Evolutionary conservation across 2,888 invertebrate species (phyloP), one percentile per base, ranked within the genome.

Genomic region (Chouioia cunea): DNA sequence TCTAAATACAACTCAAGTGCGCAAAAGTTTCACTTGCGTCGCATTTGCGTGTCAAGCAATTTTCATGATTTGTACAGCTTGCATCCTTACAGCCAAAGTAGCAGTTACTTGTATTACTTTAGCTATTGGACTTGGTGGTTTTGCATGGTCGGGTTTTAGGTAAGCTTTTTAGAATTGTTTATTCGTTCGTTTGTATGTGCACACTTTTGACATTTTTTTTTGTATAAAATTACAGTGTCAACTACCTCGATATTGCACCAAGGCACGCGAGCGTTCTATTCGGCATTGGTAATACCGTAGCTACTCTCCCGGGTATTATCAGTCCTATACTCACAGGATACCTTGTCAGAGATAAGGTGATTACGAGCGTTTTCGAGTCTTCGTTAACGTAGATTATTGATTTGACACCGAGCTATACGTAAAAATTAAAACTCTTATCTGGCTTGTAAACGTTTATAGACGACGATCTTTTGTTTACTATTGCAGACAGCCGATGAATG

Each of bases 231-330:
- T n/a, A n/a, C 18, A 50, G 50, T 12, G 20, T 50, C 18, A 50
- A 50, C 50, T 50, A 50, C 50, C 50, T 50, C 18, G 50, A 50
- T 18, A 50, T 50, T 20, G 50, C 50, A 18, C 50, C 50, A 0
- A 16, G 12, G 10, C 50, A 50, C 18, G 50, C 50, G 10, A 50
- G 50, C 50, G 50, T 50, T 16, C 6, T 50, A 20, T 20, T 50
- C 10, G 50, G 50, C 20, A 50, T 50, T 20, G 50, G 50, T 12
- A 16, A 50, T 10, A 50, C 50, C 18, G 20, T 50, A 10, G 50
- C 50, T 10, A 50, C 50, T 2, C 8, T 50, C 10, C 16, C 50
- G 18, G 50, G 50, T 15, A 50, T 50, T 10, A 18, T 50, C 50
- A 50, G 50, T 50, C 50, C 50, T 8, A 18, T 50, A 20, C 50